Evolutionary conservation across 2,888 invertebrate species (phyloP).

Genomic region (Lasioglossum pauxillum): DNA sequence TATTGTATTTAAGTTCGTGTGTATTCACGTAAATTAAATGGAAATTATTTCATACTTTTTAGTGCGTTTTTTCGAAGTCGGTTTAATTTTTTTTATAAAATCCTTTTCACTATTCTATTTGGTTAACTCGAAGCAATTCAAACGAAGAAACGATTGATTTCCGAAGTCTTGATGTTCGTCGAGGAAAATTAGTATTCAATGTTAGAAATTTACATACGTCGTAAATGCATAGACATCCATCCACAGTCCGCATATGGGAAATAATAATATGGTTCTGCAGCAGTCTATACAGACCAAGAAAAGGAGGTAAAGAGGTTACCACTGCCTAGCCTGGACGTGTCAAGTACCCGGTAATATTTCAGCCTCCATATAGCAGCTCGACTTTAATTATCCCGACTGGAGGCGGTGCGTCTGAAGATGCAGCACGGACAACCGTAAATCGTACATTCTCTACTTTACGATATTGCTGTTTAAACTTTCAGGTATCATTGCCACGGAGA

Average conservation of each 20-base stretch:
- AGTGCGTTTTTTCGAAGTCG: too few relatives aligned
- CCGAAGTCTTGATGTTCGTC: not conserved
- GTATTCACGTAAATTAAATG: too few relatives aligned
- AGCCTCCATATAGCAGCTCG: constrained; percentile 8
- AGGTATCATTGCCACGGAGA: not conserved
- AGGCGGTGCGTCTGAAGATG: not conserved
- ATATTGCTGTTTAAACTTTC: constrained; percentile 2
- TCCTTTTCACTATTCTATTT: not conserved
- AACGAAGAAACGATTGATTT: not conserved
- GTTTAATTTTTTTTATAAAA: too few relatives aligned
- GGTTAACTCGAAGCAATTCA: not conserved
- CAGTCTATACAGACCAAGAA: constrained; percentile 3
- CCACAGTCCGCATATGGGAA: not conserved
- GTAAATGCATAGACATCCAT: not conserved
- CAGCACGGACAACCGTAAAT: not conserved
- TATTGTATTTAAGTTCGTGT: too few relatives aligned
- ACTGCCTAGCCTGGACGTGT: constrained; percentile 17
- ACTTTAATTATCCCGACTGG: constrained; percentile 23
- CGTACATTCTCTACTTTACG: not conserved
- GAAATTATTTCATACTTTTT: too few relatives aligned
- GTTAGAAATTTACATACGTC: not conserved
- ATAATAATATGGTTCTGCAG: not conserved
- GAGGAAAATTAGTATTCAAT: not conserved
- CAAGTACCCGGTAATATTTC: constrained; percentile 18
- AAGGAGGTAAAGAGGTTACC: constrained; percentile 58